Percentiles rank a stretch among this genome's conserved stretches.
These are phyloP conservation scores for Tetrapedia diversipes DNA, from an alignment of 2,888 invertebrate genomes.

Conservation along the genomic window DNA sequence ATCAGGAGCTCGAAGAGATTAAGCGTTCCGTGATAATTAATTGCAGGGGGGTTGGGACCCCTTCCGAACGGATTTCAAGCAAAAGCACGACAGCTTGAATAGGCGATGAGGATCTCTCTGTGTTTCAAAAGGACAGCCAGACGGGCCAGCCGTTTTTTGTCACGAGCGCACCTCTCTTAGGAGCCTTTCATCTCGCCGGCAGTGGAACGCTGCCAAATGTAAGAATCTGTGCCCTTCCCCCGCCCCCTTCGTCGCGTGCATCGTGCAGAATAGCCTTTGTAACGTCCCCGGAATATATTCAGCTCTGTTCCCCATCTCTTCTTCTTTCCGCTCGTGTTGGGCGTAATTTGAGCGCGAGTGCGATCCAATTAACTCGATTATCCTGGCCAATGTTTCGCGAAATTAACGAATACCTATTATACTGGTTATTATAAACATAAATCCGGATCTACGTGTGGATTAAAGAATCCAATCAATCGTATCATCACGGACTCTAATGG, in stretches of 20 bases:
- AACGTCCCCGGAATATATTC: slow-evolving; percentile 47
- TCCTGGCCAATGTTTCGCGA: no score
- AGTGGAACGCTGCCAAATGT: slow-evolving; percentile 53
- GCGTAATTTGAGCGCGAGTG: no score
- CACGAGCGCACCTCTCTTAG: slow-evolving; percentile 15
- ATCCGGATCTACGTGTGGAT: no score
- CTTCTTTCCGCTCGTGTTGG: no score
- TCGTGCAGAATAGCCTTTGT: slow-evolving; percentile 42
- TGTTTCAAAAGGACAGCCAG: slow-evolving; percentile 20
- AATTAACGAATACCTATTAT: no score
- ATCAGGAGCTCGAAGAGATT: slow-evolving; percentile 17
- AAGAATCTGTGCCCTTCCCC: slow-evolving; percentile 36
- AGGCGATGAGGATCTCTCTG: neutral
- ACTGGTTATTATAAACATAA: no score
- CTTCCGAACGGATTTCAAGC: neutral
- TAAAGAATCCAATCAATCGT: no score
- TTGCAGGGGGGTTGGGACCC: slow-evolving; percentile 2
- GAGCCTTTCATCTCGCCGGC: slow-evolving; percentile 49
- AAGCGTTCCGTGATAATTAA: slow-evolving; percentile 58
- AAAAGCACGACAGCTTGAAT: slow-evolving; percentile 18
- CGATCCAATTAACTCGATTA: no score
- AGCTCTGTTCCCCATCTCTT: neutral
- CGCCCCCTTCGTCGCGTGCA: slow-evolving; percentile 23
- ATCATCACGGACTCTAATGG: no score
- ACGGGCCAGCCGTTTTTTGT: slow-evolving; percentile 35